Conservation (phyloP, 2,888 invertebrate genomes). For the Antheraea assamensis region DNA sequence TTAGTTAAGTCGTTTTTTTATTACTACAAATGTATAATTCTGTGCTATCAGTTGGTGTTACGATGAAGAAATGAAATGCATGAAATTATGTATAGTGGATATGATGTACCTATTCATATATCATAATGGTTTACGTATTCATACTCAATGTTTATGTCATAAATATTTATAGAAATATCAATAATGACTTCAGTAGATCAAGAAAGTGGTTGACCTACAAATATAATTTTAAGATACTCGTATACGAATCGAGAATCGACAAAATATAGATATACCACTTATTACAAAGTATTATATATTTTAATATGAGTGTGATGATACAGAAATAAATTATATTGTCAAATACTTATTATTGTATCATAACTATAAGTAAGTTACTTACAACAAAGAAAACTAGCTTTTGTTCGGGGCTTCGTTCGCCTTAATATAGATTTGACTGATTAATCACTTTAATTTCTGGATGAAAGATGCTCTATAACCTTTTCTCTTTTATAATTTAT, state of each 20-base stretch:
- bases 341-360: neutral
- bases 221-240: constrained; percentile 52
- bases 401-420: too few relatives aligned
- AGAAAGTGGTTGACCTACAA: constrained; percentile 64
- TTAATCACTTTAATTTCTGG: too few relatives aligned
- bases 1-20: too few relatives aligned
- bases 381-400: too few relatives aligned
- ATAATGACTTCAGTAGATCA: constrained; percentile 43
- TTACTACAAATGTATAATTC: too few relatives aligned
- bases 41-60: too few relatives aligned
- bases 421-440: too few relatives aligned
- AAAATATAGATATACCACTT: constrained; percentile 24
- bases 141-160: constrained; percentile 2
- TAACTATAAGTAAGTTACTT: neutral
- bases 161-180: constrained; percentile 29
- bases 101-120: too few relatives aligned
- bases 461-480: too few relatives aligned
- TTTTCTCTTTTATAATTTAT: too few relatives aligned
- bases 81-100: too few relatives aligned
- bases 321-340: neutral
- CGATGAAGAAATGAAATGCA: too few relatives aligned
- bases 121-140: neutral
- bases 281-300: constrained; percentile 9
- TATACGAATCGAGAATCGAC: constrained; percentile 30
- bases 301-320: neutral